A percentile compares a stretch with the other conserved stretches of the same genome.
These are phyloP conservation scores for Cydia pomonella DNA, from an alignment of 1,140 invertebrate genomes.

Conservation along the genomic window DNA sequence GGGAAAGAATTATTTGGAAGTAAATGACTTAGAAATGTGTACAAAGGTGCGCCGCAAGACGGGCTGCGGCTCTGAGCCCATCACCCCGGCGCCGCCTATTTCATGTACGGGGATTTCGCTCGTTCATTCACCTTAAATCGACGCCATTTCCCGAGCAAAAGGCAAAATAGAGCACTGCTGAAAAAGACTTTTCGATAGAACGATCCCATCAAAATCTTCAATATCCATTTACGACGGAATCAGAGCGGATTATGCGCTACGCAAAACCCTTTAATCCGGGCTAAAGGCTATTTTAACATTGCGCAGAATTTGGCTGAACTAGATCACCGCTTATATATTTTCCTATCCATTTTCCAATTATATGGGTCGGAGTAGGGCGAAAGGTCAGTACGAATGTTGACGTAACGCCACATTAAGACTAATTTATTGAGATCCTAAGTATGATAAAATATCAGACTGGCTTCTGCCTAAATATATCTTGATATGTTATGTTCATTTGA, in stretches of 20 bases:
- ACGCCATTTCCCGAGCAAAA: constrained; percentile 59
- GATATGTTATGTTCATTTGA: constrained; percentile 11
- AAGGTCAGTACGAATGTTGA: constrained; percentile 22
- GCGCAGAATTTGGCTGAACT: constrained; percentile 50
- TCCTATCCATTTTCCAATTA: constrained; percentile 49
- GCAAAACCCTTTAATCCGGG: constrained; percentile 63
- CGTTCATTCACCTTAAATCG: constrained; percentile 77
- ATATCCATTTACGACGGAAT: constrained; percentile 70
- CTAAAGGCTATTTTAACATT: constrained; percentile 64
- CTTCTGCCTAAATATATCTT: constrained; percentile 4
- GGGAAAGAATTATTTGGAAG: constrained; percentile 42
- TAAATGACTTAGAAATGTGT: constrained; percentile 50
- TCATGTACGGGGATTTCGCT: constrained; percentile 72
- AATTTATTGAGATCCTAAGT: constrained; percentile 28
- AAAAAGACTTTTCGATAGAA: constrained; percentile 72
- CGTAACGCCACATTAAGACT: constrained; percentile 26
- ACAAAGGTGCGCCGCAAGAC: constrained; percentile 64
- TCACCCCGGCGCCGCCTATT: constrained; percentile 74
- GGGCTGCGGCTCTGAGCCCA: constrained; percentile 68
- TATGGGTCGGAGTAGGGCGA: constrained; percentile 50
- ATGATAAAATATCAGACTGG: background rate
- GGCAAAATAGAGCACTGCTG: constrained; percentile 72
- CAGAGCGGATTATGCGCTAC: constrained; percentile 66
- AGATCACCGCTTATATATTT: constrained; percentile 43
- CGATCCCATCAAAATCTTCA: constrained; percentile 68